Conservation (phyloP, 1,140 invertebrate genomes). For the Leptinotarsa defecta region DNA sequence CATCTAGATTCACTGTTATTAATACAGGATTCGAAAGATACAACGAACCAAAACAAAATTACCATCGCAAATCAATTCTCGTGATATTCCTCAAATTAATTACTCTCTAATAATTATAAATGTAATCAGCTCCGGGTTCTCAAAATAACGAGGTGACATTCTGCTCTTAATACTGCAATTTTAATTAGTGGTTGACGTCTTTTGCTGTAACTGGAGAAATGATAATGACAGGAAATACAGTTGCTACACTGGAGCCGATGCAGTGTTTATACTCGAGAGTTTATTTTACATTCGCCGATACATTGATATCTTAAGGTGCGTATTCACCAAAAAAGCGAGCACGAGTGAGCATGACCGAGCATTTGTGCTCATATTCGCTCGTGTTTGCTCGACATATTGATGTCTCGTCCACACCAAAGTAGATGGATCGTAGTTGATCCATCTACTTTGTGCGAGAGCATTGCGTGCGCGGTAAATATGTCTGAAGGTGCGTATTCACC, state of each 20-base stretch:
- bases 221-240: not conserved
- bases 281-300: not conserved
- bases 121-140: not conserved
- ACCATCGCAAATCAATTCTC: not conserved
- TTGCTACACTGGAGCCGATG: not conserved
- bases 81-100: not conserved
- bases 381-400: too few relatives aligned
- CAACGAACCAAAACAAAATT: not conserved
- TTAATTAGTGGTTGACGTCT: not conserved
- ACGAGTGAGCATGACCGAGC: too few relatives aligned
- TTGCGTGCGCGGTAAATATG: too few relatives aligned
- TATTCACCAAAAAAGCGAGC: too few relatives aligned
- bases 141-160: not conserved
- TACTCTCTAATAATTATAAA: slow-evolving; percentile 6
- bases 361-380: too few relatives aligned
- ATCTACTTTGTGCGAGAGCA: too few relatives aligned
- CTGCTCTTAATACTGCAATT: not conserved
- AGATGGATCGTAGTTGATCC: too few relatives aligned
- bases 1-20: not conserved
- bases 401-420: too few relatives aligned
- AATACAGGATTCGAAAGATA: not conserved
- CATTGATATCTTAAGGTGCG: not conserved
- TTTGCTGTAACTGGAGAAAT: not conserved
- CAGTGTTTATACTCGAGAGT: not conserved
- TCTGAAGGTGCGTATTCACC: too few relatives aligned